phyloP scores from a whole-genome alignment of 92 coral and sea anemone genomes.

The Siderastrea siderea region DNA sequence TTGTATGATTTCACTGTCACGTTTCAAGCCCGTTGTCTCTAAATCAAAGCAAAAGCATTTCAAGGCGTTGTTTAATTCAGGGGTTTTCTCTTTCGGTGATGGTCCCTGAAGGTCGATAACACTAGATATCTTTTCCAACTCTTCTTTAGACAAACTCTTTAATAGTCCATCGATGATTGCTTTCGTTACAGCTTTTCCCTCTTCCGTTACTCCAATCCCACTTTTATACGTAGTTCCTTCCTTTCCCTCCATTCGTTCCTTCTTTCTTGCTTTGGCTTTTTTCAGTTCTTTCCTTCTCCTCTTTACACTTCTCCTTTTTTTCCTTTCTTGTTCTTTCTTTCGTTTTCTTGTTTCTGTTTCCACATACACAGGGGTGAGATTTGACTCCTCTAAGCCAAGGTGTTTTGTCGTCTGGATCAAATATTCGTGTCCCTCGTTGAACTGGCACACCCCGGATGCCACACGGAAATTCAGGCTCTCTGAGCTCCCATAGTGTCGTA shows the following conservation, averaged over 20 bases:
- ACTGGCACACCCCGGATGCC: slow-evolving; percentile 55
- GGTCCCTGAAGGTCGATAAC: too few species aligned
- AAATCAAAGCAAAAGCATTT: background rate
- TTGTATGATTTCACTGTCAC: too few species aligned
- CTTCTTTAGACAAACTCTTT: too few species aligned
- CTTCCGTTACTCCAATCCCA: slow-evolving; percentile 19
- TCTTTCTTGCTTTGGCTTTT: background rate
- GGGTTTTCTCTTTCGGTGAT: background rate
- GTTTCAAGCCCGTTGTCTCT: background rate
- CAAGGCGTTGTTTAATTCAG: background rate
- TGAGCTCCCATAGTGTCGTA: slow-evolving; percentile 55
- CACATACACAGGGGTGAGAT: background rate
- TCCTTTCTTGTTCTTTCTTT: background rate
- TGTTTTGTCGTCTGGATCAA: too few species aligned
- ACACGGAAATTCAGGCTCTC: slow-evolving; percentile 60
- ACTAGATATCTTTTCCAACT: too few species aligned
- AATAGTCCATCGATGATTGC: background rate
- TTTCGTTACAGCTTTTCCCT: slow-evolving; percentile 19
- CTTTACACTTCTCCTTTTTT: background rate
- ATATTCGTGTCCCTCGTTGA: slow-evolving; percentile 53
- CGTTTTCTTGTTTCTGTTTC: background rate
- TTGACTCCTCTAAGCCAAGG: background rate
- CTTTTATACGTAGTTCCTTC: slow-evolving; percentile 16
- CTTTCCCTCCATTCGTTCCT: background rate
- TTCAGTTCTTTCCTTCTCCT: background rate